Evolutionary conservation across 2,797 vertebrate species (phyloP), one percentile per base, ranked within the genome.

Genomic region (Threskiornis aethiopicus): DNA sequence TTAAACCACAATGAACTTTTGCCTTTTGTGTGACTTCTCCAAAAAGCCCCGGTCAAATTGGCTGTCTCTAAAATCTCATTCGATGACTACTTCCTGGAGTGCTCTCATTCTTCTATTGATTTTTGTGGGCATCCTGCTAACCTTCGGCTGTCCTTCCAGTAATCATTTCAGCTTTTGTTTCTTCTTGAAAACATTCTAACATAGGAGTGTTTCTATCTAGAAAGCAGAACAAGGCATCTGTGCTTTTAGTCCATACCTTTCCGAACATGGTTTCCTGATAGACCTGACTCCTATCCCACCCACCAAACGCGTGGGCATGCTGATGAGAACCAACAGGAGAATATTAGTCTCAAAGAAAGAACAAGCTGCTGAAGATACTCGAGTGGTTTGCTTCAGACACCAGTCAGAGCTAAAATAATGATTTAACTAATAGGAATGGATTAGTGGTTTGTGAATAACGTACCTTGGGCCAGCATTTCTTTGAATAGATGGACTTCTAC

Each of bases 281-380:
- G 54, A 87, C 31, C 62, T 59, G 54, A 44, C 61, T 93, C 54
- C 59, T 42, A 18, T 64, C 13, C 31, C 5, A 8, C 47, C 13
- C 13, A 9, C 12, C 67, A 69, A 61, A 39, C 0, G 0, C 0
- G 1, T 58, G 52, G 41, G 21, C 64, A 49, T 4, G 1, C 14
- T n/a, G 41, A 16, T 82, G 24, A 76, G 58, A 65, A 72, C 49
- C 37, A 80, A 20, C 9, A 54, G 64, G 52, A 78, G 31, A 55
- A 33, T 25, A 13, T 61, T 88, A 33, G 8, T 90, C 80, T 87
- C 58, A 54, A 47, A 83, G 39, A 62, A 77, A 44, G 22, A 89
- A 26, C 24, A 59, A 66, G 39, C 9, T 72, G 35, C 16, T 77
- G 24, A 61, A 71, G 37, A 85, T 76, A 66, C 12, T 92, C 5